Conservation (phyloP, 1,140 invertebrate genomes). For the Archivesica marissinica region DNA sequence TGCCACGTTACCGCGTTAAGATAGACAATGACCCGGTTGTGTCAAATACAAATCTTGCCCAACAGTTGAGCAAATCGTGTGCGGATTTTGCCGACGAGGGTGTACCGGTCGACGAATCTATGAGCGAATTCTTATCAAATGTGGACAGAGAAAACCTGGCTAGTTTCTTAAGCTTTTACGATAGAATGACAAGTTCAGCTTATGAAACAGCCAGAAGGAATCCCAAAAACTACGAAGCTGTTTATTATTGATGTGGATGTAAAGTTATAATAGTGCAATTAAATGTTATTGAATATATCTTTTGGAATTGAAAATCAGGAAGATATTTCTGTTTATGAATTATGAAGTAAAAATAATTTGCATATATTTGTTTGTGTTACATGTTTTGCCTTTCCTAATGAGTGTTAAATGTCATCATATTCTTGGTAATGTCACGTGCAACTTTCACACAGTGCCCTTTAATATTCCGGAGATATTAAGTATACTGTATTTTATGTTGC, state of each 20-base stretch:
- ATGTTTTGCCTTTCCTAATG: no score
- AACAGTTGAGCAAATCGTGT: slow-evolving; percentile 32
- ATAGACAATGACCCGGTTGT: slow-evolving; percentile 20
- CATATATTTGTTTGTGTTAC: no score
- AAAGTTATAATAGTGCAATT: slow-evolving; percentile 37
- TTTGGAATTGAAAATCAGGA: background rate
- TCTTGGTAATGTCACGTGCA: no score
- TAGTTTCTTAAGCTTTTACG: slow-evolving; percentile 46
- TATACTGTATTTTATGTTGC: no score
- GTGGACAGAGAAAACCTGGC: slow-evolving; percentile 52
- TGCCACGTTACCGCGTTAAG: slow-evolving; percentile 53
- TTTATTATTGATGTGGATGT: slow-evolving; percentile 34
- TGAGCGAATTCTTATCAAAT: slow-evolving; percentile 52
- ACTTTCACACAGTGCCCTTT: no score
- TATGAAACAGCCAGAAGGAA: slow-evolving; percentile 53
- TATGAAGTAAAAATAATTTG: no score
- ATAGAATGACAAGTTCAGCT: slow-evolving; percentile 40
- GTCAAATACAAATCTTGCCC: slow-evolving; percentile 6
- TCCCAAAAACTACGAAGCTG: slow-evolving; percentile 56
- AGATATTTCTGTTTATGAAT: background rate
- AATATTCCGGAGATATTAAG: no score
- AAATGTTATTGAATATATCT: background rate
- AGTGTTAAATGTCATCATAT: no score
- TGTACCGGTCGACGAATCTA: slow-evolving; percentile 52
- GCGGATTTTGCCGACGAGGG: slow-evolving; percentile 38